Conservation (phyloP, 2,888 invertebrate species). For the Aquatica leii region DNA sequence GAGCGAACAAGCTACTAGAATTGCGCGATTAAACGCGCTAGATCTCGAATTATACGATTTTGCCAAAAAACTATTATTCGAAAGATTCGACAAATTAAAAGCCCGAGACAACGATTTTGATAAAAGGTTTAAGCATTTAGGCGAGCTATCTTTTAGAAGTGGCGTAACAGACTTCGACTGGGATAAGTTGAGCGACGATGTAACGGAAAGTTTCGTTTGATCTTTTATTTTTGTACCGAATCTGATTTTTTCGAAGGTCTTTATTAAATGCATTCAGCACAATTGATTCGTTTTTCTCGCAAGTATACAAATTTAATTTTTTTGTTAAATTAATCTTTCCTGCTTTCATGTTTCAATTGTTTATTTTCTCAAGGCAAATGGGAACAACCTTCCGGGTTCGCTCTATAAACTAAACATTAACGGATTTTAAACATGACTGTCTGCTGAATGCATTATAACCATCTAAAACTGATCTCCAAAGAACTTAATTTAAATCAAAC, state of each 20-base stretch:
- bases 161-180: conserved; percentile 88
- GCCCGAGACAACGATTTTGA: conserved; percentile 83
- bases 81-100: conserved; percentile 83
- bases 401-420: no score
- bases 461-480: no score
- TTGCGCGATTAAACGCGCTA: conserved; percentile 83
- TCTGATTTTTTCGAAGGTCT: background rate
- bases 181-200: conserved; percentile 83
- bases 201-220: conserved; percentile 45
- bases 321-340: no score
- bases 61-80: conserved; percentile 87
- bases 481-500: no score
- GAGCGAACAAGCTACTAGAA: conserved; percentile 75
- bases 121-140: conserved; percentile 83
- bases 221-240: conserved; percentile 7
- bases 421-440: no score
- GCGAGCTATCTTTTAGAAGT: conserved; percentile 77
- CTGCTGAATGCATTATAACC: no score
- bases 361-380: no score
- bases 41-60: conserved; percentile 94
- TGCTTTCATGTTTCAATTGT: no score
- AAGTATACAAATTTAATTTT: no score
- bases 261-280: background rate
- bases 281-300: no score
- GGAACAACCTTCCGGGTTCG: no score